phyloP scores from a whole-genome alignment of 2,888 invertebrate genomes.

The Volucella inanis region DNA sequence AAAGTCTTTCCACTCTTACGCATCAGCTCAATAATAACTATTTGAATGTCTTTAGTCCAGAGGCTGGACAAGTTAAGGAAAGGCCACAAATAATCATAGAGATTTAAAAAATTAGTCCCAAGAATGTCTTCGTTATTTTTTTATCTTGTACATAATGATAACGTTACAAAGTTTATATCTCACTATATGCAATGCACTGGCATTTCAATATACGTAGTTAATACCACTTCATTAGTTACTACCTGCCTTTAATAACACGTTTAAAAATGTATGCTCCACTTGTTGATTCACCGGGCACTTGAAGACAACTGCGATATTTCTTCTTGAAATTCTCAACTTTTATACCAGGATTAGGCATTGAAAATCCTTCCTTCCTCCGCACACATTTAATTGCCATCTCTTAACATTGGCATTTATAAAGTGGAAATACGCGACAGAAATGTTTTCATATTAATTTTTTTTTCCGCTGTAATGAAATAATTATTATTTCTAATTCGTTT shows the following conservation, averaged over 20 bases:
- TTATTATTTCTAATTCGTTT: constrained; percentile 76
- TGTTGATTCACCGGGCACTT: constrained; percentile 57
- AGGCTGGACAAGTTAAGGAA: too few species aligned
- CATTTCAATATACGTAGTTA: neutral
- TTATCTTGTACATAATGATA: too few species aligned
- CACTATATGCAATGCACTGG: too few species aligned
- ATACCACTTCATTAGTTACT: neutral
- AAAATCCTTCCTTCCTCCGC: constrained; percentile 34
- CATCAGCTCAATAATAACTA: too few species aligned
- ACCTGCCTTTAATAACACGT: constrained; percentile 28
- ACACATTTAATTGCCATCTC: constrained; percentile 50
- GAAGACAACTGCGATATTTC: constrained; percentile 58
- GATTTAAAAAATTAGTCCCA: too few species aligned
- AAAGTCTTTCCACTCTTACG: too few species aligned
- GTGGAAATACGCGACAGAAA: constrained; percentile 70
- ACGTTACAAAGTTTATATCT: too few species aligned
- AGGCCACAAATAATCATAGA: too few species aligned
- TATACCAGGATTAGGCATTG: constrained; percentile 40
- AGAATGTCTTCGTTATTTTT: too few species aligned
- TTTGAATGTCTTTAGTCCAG: too few species aligned
- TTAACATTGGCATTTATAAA: constrained; percentile 62
- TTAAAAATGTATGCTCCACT: constrained; percentile 40
- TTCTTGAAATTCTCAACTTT: constrained; percentile 44
- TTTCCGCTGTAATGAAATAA: constrained; percentile 70
- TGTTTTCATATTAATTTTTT: constrained; percentile 46